Conservation (phyloP, 2,888 invertebrate genomes). For the Trachelus tabidus region DNA sequence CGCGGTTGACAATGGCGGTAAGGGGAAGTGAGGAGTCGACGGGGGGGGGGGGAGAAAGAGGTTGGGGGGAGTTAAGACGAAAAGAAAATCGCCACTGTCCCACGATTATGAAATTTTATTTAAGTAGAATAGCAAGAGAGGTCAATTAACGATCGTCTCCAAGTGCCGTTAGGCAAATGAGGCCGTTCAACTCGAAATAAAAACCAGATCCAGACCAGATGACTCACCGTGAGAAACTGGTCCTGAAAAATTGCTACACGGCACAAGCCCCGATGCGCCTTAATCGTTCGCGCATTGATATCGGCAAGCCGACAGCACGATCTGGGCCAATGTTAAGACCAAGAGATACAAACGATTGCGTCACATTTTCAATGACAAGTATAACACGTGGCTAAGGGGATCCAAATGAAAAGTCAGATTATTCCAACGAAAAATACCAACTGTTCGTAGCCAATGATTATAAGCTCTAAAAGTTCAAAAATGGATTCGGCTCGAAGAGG, state of each 20-base stretch:
- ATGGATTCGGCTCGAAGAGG: neutral
- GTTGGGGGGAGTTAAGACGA: neutral
- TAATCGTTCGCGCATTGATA: neutral
- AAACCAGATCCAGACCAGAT: slow-evolving; percentile 16
- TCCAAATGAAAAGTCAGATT: neutral
- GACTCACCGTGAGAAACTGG: slow-evolving; percentile 34
- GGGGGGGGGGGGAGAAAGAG: neutral
- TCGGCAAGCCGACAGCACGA: neutral
- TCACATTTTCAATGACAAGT: neutral
- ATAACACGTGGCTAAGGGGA: neutral
- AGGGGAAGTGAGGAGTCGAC: neutral
- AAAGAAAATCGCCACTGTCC: neutral
- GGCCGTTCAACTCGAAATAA: slow-evolving; percentile 30
- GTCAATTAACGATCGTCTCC: neutral
- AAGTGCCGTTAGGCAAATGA: slow-evolving; percentile 10
- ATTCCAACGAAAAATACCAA: neutral
- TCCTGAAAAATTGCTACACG: slow-evolving; percentile 24
- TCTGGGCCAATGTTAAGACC: neutral
- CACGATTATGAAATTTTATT: neutral
- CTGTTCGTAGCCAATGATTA: neutral
- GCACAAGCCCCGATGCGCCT: neutral
- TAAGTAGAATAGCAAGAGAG: neutral
- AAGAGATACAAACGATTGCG: neutral
- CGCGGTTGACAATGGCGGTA: slow-evolving; percentile 31
- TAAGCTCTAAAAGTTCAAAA: neutral